Conservation (phyloP, 1,140 invertebrate genomes). For the Nixonia krombeini region DNA sequence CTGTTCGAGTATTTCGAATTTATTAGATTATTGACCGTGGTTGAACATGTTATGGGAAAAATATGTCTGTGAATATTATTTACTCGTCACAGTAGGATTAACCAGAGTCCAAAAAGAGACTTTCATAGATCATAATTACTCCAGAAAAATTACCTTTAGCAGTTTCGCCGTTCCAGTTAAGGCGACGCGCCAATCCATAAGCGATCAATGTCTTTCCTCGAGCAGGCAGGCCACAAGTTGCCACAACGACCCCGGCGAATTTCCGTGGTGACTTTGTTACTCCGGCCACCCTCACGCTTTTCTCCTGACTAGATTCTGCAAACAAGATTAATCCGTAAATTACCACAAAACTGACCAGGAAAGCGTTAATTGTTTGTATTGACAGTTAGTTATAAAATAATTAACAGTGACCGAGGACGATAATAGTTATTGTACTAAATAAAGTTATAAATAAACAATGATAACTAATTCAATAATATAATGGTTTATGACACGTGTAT, state of each 20-base stretch:
- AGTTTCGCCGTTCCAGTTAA: constrained; percentile 91
- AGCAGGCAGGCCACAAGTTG: constrained; percentile 92
- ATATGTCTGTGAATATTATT: too few relatives aligned
- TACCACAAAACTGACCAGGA: background rate
- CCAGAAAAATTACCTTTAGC: constrained; percentile 80
- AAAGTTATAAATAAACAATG: too few relatives aligned
- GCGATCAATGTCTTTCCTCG: constrained; percentile 93
- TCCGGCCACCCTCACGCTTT: constrained; percentile 40
- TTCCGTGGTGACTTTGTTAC: constrained; percentile 70
- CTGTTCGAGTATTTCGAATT: too few relatives aligned
- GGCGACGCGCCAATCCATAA: constrained; percentile 87
- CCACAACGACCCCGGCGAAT: constrained; percentile 85
- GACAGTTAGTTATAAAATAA: background rate
- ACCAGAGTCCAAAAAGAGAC: too few relatives aligned
- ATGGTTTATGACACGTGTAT: too few relatives aligned
- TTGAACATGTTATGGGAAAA: too few relatives aligned
- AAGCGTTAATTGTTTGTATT: background rate
- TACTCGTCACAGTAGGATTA: too few relatives aligned
- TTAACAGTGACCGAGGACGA: too few relatives aligned
- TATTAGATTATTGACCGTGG: too few relatives aligned
- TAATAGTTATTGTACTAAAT: too few relatives aligned
- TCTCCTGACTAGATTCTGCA: constrained; percentile 59
- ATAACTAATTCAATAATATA: too few relatives aligned
- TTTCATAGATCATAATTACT: too few relatives aligned
- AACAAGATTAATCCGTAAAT: constrained; percentile 10